These are phyloP conservation scores for Simalia tracyae DNA, from an alignment of 2,797 vertebrate genomes.

Conservation along the genomic window DNA sequence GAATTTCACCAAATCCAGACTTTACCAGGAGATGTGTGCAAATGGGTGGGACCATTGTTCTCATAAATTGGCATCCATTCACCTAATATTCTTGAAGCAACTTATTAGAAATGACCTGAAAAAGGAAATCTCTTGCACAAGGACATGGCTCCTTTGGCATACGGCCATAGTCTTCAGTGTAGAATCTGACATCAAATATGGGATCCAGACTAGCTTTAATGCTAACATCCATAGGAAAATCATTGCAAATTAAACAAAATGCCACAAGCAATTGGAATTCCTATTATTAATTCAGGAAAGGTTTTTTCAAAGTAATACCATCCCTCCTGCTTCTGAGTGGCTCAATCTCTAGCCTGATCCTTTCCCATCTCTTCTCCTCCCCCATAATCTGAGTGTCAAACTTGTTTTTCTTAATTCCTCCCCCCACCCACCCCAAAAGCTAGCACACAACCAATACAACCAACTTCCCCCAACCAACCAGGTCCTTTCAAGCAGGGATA, in stretches of 20 bases:
- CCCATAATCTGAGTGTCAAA: background rate
- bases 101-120: background rate
- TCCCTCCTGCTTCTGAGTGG: background rate
- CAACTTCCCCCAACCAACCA: background rate
- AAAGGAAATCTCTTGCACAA: background rate
- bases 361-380: background rate
- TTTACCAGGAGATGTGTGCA: background rate
- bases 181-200: background rate
- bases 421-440: background rate
- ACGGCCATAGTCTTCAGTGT: background rate
- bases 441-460: background rate
- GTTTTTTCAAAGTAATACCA: background rate
- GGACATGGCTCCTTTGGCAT: background rate
- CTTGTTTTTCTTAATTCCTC: background rate
- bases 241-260: background rate
- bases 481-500: background rate
- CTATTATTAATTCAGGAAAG: background rate
- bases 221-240: background rate
- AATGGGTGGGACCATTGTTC: background rate
- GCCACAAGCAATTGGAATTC: background rate
- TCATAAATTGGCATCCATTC: background rate
- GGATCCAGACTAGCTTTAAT: background rate
- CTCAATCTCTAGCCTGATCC: background rate
- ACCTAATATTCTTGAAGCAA: background rate
- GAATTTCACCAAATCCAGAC: background rate